Conservation (phyloP, 1,140 invertebrate genomes). For the Leptinotarsa undecemlineata region DNA sequence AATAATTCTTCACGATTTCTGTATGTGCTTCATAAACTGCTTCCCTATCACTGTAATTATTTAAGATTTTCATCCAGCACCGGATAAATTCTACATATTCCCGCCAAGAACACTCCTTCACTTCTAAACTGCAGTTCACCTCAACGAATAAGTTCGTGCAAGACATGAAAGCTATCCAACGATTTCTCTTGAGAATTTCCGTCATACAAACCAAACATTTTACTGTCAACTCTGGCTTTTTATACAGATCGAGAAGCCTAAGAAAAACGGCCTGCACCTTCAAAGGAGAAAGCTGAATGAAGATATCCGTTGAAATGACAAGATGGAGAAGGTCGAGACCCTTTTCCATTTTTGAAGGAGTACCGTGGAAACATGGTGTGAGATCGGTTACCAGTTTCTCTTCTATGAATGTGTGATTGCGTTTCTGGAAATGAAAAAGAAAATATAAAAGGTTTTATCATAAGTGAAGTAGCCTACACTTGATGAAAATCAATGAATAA, state of each 20-base stretch:
- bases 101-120: constrained; percentile 10
- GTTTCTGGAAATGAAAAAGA: constrained; percentile 17
- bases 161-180: constrained; percentile 4
- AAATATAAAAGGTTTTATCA: no score
- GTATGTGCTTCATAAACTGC: neutral
- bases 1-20: constrained; percentile 14
- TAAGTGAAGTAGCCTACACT: no score
- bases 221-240: neutral
- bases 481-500: no score
- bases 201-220: constrained; percentile 18
- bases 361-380: neutral
- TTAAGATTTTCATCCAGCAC: constrained; percentile 22
- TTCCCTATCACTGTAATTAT: neutral
- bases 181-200: constrained; percentile 13
- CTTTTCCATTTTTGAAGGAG: constrained; percentile 8
- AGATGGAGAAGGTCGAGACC: constrained; percentile 18
- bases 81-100: constrained; percentile 18
- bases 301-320: constrained; percentile 2
- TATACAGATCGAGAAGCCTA: neutral
- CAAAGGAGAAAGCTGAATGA: neutral
- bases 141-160: constrained; percentile 14
- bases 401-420: constrained; percentile 9
- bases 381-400: neutral
- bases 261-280: neutral
- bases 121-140: constrained; percentile 7